Evolutionary conservation across 2,888 invertebrate genomes (phyloP), one percentile per base, ranked within the genome.

Genomic region (Drosophila vallismaia): DNA sequence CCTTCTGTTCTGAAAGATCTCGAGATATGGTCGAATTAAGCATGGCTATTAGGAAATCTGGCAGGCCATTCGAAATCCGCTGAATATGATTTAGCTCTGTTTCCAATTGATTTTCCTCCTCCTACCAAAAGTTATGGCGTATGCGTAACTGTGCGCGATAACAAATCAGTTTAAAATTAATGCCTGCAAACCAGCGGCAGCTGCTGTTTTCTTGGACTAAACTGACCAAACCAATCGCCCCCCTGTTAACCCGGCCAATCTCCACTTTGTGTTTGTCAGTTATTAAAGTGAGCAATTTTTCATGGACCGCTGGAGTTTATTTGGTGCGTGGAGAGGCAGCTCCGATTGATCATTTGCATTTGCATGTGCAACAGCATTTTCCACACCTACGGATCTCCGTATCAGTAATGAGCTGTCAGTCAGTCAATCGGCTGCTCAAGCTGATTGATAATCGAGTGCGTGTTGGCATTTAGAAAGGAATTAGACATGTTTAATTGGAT

Each of bases 381-480:
- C 70, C 60, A 88, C 88, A 86, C 83, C 86, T 86, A 80, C 81
- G 45, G 84, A 66, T 60, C 57, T 28, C n/a, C 33, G 28, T 60
- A 71, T 72, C 52, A 33, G 64, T 70, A 70, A 70, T 73, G 73
- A 63, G 73, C 80, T 84, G 88, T 86, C 86, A 86, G 71, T 82
- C 82, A 51, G 71, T 71, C 72, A 69, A 38, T 56, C 52, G 69
- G 80, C 50, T 44, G 66, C 48, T 14, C 24, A 48, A 44, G 70
- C 66, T 88, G 83, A 84, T 84, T 84, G 83, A 88, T 88, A 84
- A 83, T 76, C 84, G 67, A 40, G 70, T 74, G 88, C 88, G 70
- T 81, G 83, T 56, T 42, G 29, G 36, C 31, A 66, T 82, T 88
- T 83, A 88, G 88, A 88, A 84, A 84, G 83, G 83, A 85, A 76